These are phyloP conservation scores for Clivina fossor DNA, from an alignment of 2,888 invertebrate genomes.

Conservation along the genomic window DNA sequence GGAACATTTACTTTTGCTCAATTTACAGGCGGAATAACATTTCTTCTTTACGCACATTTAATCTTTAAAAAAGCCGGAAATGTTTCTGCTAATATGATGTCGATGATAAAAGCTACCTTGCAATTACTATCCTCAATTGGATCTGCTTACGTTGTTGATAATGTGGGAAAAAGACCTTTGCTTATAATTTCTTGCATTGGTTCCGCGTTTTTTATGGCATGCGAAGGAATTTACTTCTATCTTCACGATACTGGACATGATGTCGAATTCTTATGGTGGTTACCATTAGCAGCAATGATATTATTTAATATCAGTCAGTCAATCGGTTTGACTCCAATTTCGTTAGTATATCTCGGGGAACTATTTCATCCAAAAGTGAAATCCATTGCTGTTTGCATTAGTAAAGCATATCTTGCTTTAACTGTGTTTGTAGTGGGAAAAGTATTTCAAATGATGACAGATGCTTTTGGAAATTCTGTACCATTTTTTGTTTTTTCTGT, in stretches of 20 bases:
- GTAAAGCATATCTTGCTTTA: conserved; percentile 13
- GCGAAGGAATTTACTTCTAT: conserved; percentile 53
- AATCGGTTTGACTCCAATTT: conserved; percentile 48
- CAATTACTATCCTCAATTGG: conserved; percentile 61
- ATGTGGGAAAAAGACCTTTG: conserved; percentile 57
- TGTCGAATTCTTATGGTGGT: conserved; percentile 15
- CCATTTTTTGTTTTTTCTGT: conserved; percentile 32
- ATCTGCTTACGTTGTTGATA: conserved; percentile 62
- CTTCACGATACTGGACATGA: conserved; percentile 38
- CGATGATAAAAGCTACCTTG: conserved; percentile 52
- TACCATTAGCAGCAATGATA: conserved; percentile 27
- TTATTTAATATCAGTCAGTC: conserved; percentile 23
- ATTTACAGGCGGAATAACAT: conserved; percentile 60
- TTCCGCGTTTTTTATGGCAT: conserved; percentile 50
- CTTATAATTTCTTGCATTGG: conserved; percentile 56
- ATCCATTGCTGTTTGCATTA: conserved; percentile 19
- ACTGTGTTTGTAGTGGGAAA: conserved; percentile 23
- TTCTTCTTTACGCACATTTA: conserved; percentile 59
- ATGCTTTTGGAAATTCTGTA: conserved; percentile 22
- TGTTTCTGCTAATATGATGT: conserved; percentile 44
- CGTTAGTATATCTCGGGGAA: conserved; percentile 46
- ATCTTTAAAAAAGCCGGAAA: conserved; percentile 55
- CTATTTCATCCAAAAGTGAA: conserved; percentile 46
- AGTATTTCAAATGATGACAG: conserved; percentile 26
- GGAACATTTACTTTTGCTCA: conserved; percentile 62